These are phyloP conservation scores for Pherbina coryleti DNA, from an alignment of 2,888 invertebrate genomes.

Conservation along the genomic window DNA sequence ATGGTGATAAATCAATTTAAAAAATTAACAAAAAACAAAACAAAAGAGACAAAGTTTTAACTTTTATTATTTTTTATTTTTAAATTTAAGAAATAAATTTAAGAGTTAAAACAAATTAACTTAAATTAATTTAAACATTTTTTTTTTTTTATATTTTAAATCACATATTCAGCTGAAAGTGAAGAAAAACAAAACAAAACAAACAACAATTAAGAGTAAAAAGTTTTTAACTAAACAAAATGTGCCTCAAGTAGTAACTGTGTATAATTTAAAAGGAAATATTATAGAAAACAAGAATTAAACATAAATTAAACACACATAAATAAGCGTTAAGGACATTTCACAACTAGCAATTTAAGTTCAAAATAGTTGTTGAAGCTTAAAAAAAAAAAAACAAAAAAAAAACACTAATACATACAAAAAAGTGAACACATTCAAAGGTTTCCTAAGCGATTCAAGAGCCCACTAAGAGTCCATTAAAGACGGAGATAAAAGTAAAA, in stretches of 20 bases:
- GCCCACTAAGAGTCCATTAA: too few relatives aligned
- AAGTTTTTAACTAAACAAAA: conserved; percentile 33
- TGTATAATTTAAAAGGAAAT: conserved; percentile 2
- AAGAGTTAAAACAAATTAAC: not conserved
- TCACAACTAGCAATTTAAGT: not conserved
- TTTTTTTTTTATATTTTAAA: not conserved
- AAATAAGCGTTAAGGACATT: not conserved
- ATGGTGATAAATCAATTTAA: conserved; percentile 44
- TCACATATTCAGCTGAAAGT: not conserved
- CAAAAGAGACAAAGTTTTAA: not conserved
- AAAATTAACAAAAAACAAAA: not conserved
- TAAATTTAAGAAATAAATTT: not conserved
- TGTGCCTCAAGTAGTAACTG: conserved; percentile 37
- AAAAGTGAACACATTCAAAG: not conserved
- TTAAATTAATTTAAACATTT: not conserved
- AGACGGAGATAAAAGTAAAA: too few relatives aligned
- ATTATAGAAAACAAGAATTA: not conserved
- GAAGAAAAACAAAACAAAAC: conserved; percentile 4
- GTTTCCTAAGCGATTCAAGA: not conserved
- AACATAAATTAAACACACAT: not conserved
- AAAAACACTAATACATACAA: too few relatives aligned
- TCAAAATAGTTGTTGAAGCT: too few relatives aligned
- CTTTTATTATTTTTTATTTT: not conserved
- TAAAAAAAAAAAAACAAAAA: too few relatives aligned
- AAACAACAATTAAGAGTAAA: conserved; percentile 11